These are phyloP conservation scores for Poecilia picta DNA, from an alignment of 2,797 vertebrate genomes.

Conservation along the genomic window DNA sequence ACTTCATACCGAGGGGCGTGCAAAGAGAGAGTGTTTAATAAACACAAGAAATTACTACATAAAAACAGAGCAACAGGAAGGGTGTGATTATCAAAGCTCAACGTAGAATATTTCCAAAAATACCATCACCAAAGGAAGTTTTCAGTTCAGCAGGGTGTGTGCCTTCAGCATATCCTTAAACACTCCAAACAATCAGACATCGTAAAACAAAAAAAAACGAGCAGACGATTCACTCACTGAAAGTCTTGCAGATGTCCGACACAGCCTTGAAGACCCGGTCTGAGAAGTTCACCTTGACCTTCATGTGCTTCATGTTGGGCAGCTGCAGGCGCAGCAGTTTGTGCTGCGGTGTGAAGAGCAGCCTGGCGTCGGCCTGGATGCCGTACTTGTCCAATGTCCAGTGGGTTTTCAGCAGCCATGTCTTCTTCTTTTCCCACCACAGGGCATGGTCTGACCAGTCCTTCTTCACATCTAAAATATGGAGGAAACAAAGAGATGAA, in stretches of 20 bases:
- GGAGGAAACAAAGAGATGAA: not conserved
- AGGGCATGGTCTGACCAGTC: conserved; percentile 99
- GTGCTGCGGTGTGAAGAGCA: conserved; percentile 98
- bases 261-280: conserved; percentile 98
- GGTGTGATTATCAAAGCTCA: conserved; percentile 35
- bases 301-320: conserved; percentile 99
- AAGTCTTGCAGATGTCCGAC: conserved; percentile 99
- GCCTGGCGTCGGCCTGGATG: conserved; percentile 96
- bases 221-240: conserved; percentile 88
- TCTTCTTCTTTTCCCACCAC: conserved; percentile 99
- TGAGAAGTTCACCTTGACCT: conserved; percentile 99
- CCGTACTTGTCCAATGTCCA: conserved; percentile 99
- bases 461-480: conserved; percentile 91
- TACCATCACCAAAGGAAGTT: conserved; percentile 17
- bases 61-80: conserved; percentile 52
- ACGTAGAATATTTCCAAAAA: conserved; percentile 43
- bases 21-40: conserved; percentile 58
- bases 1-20: conserved; percentile 25
- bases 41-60: conserved; percentile 57
- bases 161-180: conserved; percentile 4
- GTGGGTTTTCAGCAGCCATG: conserved; percentile 98
- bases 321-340: conserved; percentile 96
- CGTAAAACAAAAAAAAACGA: not conserved
- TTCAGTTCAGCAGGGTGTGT: conserved; percentile 12
- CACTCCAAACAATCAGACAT: not conserved